phyloP scores from a whole-genome alignment of 2,113 vertebrate species.

The Oreotrochilus melanogaster region DNA sequence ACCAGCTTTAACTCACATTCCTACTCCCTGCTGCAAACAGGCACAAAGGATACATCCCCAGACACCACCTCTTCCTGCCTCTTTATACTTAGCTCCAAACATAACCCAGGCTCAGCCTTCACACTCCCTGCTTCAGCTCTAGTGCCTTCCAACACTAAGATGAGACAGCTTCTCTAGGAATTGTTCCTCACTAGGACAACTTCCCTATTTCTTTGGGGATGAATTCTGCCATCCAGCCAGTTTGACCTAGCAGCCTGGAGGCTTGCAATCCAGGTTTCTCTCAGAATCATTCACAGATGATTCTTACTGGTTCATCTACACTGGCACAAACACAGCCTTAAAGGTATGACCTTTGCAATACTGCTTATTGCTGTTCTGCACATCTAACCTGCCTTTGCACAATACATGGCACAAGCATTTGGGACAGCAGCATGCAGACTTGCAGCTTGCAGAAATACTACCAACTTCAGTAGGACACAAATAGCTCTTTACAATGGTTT shows the following conservation, averaged over 20 bases:
- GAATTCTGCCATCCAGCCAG: neutral
- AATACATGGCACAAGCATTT: rapidly evolving
- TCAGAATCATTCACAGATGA: neutral
- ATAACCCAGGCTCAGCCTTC: neutral
- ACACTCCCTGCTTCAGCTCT: neutral
- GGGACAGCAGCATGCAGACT: neutral
- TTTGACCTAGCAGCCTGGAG: neutral
- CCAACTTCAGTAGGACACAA: neutral
- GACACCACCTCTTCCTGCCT: neutral
- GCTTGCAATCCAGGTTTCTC: neutral
- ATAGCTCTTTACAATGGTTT: neutral
- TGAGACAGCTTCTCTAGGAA: neutral
- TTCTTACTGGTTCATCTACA: neutral
- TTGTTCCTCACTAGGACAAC: neutral
- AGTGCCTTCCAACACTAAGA: neutral
- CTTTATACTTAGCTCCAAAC: neutral
- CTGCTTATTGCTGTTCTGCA: neutral
- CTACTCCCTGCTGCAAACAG: neutral
- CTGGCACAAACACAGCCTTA: neutral
- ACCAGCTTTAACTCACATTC: neutral
- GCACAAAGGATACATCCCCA: neutral
- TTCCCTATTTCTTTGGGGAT: neutral
- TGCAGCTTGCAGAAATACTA: neutral
- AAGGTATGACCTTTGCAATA: neutral
- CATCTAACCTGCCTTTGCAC: neutral